Percentiles rank a stretch among this genome's conserved stretches.
Conservation (phyloP, 2,113 vertebrate genomes). For the Rhynchomys soricoides region DNA sequence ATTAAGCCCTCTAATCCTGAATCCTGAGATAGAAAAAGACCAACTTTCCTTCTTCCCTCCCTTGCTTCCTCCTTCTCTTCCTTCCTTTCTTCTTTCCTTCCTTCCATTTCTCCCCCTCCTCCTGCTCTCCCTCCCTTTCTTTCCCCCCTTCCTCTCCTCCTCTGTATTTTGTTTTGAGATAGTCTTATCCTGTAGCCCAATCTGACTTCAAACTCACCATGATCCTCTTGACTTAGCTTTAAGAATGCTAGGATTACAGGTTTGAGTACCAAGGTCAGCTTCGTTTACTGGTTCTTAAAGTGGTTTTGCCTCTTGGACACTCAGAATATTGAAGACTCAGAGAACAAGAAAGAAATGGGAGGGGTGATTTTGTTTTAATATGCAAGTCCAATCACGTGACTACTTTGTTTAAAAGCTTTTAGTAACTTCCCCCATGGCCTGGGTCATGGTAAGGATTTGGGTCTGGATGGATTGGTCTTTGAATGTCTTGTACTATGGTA, state of each 20-base stretch:
- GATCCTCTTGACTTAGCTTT: too few species aligned
- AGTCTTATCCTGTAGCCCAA: neutral
- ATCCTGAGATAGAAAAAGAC: neutral
- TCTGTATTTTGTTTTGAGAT: neutral
- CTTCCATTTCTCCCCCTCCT: neutral
- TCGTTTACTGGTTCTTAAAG: neutral
- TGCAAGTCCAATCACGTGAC: neutral
- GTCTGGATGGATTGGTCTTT: neutral
- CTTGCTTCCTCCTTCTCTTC: neutral
- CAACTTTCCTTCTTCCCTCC: neutral
- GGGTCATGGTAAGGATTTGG: neutral
- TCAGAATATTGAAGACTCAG: neutral
- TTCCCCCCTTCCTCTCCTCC: fast-evolving
- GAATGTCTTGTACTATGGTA: neutral
- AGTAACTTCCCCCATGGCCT: neutral
- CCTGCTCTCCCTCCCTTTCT: neutral
- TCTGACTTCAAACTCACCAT: neutral
- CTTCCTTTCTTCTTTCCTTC: neutral
- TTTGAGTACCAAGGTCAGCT: neutral
- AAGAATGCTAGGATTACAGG: neutral
- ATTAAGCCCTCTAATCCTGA: neutral
- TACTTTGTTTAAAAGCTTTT: neutral
- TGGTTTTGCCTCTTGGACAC: neutral
- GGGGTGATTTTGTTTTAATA: neutral
- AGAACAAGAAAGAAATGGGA: neutral